Evolutionary conservation across 2,113 vertebrate genomes (phyloP).

Genomic region (Larimichthys crocea): DNA sequence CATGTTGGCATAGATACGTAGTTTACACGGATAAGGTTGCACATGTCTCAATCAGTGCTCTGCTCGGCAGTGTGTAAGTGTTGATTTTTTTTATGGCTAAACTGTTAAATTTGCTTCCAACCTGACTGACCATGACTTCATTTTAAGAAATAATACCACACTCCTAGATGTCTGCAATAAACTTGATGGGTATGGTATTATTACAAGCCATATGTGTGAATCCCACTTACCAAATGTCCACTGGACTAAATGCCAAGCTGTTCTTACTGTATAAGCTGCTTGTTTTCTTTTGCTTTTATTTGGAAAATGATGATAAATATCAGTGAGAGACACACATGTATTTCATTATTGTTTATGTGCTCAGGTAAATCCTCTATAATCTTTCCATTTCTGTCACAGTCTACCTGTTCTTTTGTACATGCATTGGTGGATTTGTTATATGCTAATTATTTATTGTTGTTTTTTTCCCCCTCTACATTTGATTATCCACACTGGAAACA

Average conservation of each 20-base stretch:
- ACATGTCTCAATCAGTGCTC: no score
- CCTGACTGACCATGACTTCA: background rate
- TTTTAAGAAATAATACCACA: background rate
- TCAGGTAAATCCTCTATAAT: conserved; percentile 64
- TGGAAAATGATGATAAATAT: conserved; percentile 37
- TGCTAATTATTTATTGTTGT: conserved; percentile 77
- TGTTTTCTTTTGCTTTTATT: conserved; percentile 19
- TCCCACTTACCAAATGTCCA: conserved; percentile 6
- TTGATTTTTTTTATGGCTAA: no score
- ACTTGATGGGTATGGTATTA: background rate
- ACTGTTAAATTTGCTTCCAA: background rate
- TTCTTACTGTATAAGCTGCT: conserved; percentile 27
- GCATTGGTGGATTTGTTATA: conserved; percentile 57
- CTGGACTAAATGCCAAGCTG: conserved; percentile 23
- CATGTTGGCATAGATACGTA: no score
- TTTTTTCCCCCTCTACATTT: conserved; percentile 55
- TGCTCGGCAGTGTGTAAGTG: no score
- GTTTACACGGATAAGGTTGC: no score
- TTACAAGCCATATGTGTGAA: background rate
- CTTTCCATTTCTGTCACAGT: conserved; percentile 56
- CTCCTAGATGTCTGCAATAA: background rate
- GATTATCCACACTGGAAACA: conserved; percentile 76
- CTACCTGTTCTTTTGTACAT: conserved; percentile 59
- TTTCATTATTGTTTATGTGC: conserved; percentile 28
- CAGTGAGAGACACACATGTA: conserved; percentile 17